Conservation (phyloP, 2,888 invertebrate species). For the Argyresthia albistria region DNA sequence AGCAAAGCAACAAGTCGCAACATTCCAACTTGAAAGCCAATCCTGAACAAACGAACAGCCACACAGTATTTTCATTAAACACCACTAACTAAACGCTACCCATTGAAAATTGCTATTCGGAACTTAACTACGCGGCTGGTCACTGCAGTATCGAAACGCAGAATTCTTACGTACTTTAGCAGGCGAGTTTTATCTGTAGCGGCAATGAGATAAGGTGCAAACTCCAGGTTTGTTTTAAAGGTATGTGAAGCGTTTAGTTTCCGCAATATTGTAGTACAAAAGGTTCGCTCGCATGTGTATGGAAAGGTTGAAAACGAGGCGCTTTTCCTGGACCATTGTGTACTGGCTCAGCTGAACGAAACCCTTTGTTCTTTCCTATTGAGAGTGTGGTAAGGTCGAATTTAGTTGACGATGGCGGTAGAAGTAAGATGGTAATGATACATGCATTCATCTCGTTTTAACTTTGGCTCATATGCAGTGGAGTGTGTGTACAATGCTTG, state of each 20-base stretch:
- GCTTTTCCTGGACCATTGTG: constrained; percentile 6
- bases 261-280: neutral
- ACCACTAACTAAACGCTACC: constrained; percentile 18
- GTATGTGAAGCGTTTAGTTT: neutral
- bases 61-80: constrained; percentile 16
- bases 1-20: neutral
- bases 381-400: neutral
- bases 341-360: neutral
- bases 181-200: neutral
- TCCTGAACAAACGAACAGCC: constrained; percentile 5
- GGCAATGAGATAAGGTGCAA: neutral
- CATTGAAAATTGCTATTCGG: constrained; percentile 27
- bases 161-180: neutral
- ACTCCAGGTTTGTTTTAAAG: neutral
- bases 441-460: constrained; percentile 6
- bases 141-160: constrained; percentile 5
- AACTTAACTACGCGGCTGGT: constrained; percentile 12
- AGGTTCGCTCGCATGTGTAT: neutral
- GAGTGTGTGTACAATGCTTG: neutral
- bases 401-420: neutral
- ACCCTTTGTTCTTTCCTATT: neutral
- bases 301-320: constrained; percentile 3
- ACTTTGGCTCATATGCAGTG: constrained; percentile 14
- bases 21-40: neutral
- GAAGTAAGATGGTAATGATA: neutral